Percentiles rank a stretch among this genome's conserved stretches.
Conservation (phyloP, 2,888 invertebrate species). For the Dicranocentrus wangi region DNA sequence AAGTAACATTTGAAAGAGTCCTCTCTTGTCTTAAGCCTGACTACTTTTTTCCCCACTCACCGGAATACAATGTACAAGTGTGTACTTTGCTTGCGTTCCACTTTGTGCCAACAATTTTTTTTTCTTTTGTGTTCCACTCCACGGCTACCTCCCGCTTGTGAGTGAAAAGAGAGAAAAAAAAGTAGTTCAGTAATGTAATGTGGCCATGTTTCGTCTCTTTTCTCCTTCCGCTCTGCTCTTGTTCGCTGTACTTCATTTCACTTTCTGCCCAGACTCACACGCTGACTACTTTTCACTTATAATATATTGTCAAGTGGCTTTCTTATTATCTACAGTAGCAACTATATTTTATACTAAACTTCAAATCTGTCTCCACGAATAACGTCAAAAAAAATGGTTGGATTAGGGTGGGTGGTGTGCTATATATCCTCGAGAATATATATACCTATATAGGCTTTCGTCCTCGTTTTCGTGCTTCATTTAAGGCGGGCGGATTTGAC, state of each 20-base stretch:
- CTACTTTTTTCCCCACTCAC: not conserved
- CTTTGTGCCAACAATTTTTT: conserved; percentile 30
- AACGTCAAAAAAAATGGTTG: conserved; percentile 23
- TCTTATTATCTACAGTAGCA: conserved; percentile 8
- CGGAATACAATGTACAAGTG: not conserved
- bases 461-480: conserved; percentile 32
- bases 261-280: not conserved
- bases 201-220: conserved; percentile 16
- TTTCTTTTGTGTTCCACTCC: conserved; percentile 11
- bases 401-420: not conserved
- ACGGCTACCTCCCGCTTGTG: conserved; percentile 7
- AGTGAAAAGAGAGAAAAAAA: conserved; percentile 17
- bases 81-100: conserved; percentile 25
- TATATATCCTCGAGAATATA: not conserved
- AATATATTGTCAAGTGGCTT: conserved; percentile 11
- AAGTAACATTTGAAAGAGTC: conserved; percentile 21
- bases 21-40: conserved; percentile 11
- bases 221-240: conserved; percentile 32
- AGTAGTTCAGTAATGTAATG: conserved; percentile 49
- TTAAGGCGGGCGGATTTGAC: conserved; percentile 28
- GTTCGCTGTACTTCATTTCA: conserved; percentile 40
- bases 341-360: conserved; percentile 31
- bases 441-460: not conserved
- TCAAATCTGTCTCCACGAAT: conserved; percentile 35
- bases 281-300: not conserved